A percentile compares a stretch with the other conserved stretches of the same genome.
These are phyloP conservation scores for Strix aluco DNA, from an alignment of 2,113 vertebrate species.

Conservation along the genomic window DNA sequence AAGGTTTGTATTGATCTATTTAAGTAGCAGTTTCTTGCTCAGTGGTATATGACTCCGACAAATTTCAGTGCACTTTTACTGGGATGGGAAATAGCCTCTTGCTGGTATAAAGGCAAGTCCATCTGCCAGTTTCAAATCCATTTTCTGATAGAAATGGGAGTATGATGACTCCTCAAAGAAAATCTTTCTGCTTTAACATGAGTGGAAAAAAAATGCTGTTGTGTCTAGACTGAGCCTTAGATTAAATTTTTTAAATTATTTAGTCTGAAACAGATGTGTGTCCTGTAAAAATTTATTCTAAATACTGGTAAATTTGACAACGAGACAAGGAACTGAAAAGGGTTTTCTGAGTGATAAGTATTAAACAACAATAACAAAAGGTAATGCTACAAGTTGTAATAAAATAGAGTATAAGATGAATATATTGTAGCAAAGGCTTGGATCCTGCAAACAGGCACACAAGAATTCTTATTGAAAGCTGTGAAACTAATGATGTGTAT, in stretches of 20 bases:
- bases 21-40: neutral
- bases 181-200: neutral
- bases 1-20: neutral
- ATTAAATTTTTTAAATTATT: constrained; percentile 12
- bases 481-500: neutral
- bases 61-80: constrained; percentile 6
- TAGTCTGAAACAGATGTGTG: constrained; percentile 5
- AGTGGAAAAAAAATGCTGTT: neutral
- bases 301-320: neutral
- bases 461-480: neutral
- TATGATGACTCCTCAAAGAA: neutral
- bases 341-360: neutral
- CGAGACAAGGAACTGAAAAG: neutral
- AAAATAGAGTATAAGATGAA: neutral
- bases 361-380: neutral
- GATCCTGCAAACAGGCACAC: neutral
- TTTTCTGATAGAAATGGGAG: neutral
- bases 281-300: constrained; percentile 11
- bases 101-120: neutral
- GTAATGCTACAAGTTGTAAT: neutral
- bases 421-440: neutral
- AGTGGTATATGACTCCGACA: neutral
- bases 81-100: constrained; percentile 9
- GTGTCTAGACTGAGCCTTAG: neutral
- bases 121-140: neutral